Evolutionary conservation across 2,888 invertebrate species (phyloP), one percentile per base, ranked within the genome.

Genomic region (Helleia helle): DNA sequence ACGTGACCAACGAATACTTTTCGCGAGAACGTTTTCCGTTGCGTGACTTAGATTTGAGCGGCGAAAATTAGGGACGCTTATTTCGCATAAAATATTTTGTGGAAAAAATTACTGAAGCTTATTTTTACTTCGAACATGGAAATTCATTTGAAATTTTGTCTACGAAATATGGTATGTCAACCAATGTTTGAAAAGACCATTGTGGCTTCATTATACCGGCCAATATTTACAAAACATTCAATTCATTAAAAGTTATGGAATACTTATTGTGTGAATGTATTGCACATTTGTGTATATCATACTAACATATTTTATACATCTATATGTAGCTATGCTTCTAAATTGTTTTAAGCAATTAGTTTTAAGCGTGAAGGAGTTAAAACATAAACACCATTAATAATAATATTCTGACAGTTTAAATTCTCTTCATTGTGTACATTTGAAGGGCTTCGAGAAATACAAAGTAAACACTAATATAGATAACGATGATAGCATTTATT

Each of bases 1-100:
- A 9, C n/a, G 15, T 30, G 11, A 12, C 12, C 18, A 18, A 17
- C 11, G 22, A 34, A 34, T 34, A 34, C 15, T 29, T 38, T 41
- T 36, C 9, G 30, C 17, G 37, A 7, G 18, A 17, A 40, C 36
- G 36, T 18, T 37, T 22, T 41, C 36, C 30, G 37, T 29, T 41
- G 30, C 30, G 14, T 24, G 40, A 36, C 30, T 40, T 26, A 15
- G 39, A 38, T 39, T 30, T 30, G 39, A 22, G 17, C 27, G 26
- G 34, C 22, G 22, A 13, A 18, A 11, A 18, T 22, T 34, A 34
- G 34, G 22, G 22, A 22, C 12, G 34, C 34, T 34, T 22, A 8
- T 22, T n/a, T 15, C 30, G 30, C 15, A 11, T 15, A 15, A 30
- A 30, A 9, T 18, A 18, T 34, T 17, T 34, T 34, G 11, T 22